Conservation (phyloP, 2,888 invertebrate genomes). For the Caenorhabditis angaria region DNA sequence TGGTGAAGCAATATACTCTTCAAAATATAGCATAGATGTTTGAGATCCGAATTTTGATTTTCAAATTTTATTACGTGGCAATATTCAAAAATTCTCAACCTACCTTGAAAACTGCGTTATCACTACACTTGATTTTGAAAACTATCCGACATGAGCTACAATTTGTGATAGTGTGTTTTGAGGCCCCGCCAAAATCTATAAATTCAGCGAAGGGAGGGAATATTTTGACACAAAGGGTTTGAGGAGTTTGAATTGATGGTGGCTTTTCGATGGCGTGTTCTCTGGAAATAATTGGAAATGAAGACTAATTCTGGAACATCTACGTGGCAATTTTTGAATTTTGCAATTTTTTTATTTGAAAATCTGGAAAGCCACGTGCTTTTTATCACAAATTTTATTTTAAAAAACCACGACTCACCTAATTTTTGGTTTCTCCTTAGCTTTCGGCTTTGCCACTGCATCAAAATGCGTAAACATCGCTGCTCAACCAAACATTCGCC, state of each 20-base stretch:
- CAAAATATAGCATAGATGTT: no score
- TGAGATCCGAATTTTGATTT: no score
- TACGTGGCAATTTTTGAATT: not conserved
- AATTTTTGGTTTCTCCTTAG: not conserved
- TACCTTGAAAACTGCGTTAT: constrained; percentile 56
- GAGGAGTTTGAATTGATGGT: constrained; percentile 26
- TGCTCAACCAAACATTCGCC: not conserved
- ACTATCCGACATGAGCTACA: constrained; percentile 50
- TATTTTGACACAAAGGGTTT: constrained; percentile 46
- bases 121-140: constrained; percentile 59
- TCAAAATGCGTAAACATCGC: not conserved
- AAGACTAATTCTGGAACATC: not conserved
- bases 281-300: constrained; percentile 25
- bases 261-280: constrained; percentile 22
- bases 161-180: constrained; percentile 54
- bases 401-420: not conserved
- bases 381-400: no score
- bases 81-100: constrained; percentile 11
- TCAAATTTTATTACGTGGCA: constrained; percentile 3
- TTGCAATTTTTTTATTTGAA: not conserved
- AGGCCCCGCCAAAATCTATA: constrained; percentile 59
- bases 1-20: no score
- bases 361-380: no score
- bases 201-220: constrained; percentile 58
- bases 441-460: not conserved